phyloP scores from a whole-genome alignment of 2,888 invertebrate genomes.

The Congeria kusceri region DNA sequence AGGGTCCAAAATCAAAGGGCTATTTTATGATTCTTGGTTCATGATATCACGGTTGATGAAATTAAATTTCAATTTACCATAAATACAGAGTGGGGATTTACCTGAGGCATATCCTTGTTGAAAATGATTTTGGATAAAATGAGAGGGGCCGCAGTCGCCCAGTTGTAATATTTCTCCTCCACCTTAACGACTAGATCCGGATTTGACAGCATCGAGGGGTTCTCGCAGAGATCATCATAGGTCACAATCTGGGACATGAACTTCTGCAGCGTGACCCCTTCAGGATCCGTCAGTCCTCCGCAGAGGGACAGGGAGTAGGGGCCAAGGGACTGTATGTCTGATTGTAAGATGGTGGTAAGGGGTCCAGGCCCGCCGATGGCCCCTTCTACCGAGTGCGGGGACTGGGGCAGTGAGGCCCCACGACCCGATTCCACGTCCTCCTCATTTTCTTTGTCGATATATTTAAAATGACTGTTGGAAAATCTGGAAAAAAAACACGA shows the following conservation, averaged over 20 bases:
- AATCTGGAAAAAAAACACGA: too few species aligned
- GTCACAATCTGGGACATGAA: constrained; percentile 89
- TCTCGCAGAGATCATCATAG: constrained; percentile 88
- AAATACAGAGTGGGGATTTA: constrained; percentile 57
- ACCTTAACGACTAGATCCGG: constrained; percentile 94
- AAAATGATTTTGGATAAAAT: constrained; percentile 94
- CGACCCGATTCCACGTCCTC: constrained; percentile 97
- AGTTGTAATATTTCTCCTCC: constrained; percentile 94
- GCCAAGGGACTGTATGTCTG: constrained; percentile 72
- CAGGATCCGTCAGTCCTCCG: constrained; percentile 87
- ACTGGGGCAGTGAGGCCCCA: constrained; percentile 97
- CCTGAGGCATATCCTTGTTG: constrained; percentile 92
- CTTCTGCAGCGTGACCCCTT: constrained; percentile 88
- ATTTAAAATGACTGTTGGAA: too few species aligned
- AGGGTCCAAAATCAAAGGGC: too few species aligned
- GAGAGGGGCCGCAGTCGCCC: constrained; percentile 96
- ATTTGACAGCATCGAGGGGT: constrained; percentile 90
- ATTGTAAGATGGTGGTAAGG: constrained; percentile 68
- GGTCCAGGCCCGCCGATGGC: constrained; percentile 86
- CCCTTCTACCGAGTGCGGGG: constrained; percentile 93
- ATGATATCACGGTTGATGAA: too few species aligned
- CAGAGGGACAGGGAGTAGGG: constrained; percentile 92
- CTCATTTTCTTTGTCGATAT: constrained; percentile 62
- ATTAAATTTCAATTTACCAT: too few species aligned
- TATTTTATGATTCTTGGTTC: too few species aligned